Evolutionary conservation across 1,140 invertebrate species (phyloP).

Genomic region (Drosophila leontia): DNA sequence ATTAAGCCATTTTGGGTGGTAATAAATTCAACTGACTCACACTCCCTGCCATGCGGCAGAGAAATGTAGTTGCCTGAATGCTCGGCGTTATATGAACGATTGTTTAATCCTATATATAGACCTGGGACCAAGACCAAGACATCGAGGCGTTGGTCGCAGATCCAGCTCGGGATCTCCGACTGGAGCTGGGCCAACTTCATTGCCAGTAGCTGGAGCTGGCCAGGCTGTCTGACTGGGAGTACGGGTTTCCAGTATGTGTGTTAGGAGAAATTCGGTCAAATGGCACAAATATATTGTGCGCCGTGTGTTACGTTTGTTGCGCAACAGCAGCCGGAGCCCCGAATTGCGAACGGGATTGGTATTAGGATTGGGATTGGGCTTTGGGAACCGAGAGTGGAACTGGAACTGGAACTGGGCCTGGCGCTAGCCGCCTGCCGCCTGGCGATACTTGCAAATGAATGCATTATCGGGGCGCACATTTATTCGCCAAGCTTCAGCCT

Average conservation of each 20-base stretch:
- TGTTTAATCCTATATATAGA: constrained; percentile 50
- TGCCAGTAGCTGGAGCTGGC: constrained; percentile 37
- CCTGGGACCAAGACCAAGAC: constrained; percentile 22
- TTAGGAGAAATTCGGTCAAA: constrained; percentile 78
- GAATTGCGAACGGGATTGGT: constrained; percentile 36
- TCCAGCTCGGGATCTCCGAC: constrained; percentile 20
- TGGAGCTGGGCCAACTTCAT: constrained; percentile 36
- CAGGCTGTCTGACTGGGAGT: constrained; percentile 38
- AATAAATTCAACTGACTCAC: constrained; percentile 50
- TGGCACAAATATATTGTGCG: constrained; percentile 79
- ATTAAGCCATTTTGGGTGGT: constrained; percentile 49
- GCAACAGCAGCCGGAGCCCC: constrained; percentile 61
- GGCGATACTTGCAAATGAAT: constrained; percentile 56
- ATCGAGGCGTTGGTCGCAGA: constrained; percentile 44
- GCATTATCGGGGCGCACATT: constrained; percentile 43
- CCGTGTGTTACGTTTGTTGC: constrained; percentile 76
- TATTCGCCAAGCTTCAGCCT: constrained; percentile 26
- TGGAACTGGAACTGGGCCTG: constrained; percentile 44
- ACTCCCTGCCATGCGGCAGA: constrained; percentile 18
- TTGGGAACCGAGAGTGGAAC: constrained; percentile 23
- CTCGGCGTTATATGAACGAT: constrained; percentile 45
- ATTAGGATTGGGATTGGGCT: constrained; percentile 22
- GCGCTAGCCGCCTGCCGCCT: constrained; percentile 25
- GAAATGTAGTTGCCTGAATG: constrained; percentile 41
- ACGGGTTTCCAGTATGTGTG: constrained; percentile 46